These are phyloP conservation scores for Cardiocondyla obscurior DNA, from an alignment of 1,140 invertebrate species.

Conservation along the genomic window DNA sequence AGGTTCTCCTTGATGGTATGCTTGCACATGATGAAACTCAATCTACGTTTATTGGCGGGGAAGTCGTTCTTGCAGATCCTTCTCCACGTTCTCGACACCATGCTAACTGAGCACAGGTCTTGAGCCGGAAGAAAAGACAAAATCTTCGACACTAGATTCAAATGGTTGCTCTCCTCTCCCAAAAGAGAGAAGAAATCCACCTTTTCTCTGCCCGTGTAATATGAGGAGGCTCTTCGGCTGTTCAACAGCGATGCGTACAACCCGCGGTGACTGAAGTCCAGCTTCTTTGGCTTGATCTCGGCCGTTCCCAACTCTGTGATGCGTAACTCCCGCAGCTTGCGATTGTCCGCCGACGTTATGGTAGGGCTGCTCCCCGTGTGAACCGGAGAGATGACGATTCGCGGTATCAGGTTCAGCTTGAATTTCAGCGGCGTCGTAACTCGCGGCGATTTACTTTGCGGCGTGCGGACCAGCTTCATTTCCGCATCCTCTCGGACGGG, in stretches of 20 bases:
- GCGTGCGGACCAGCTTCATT: conserved; percentile 68
- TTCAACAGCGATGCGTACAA: conserved; percentile 43
- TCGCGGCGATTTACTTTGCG: conserved; percentile 71
- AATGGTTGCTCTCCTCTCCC: conserved; percentile 79
- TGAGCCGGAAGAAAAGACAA: conserved; percentile 72
- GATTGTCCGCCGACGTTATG: conserved; percentile 60
- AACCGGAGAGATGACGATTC: conserved; percentile 67
- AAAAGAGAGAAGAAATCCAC: conserved; percentile 77
- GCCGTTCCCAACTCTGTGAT: conserved; percentile 62
- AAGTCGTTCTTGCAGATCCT: conserved; percentile 75
- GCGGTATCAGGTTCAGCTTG: background rate
- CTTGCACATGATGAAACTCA: conserved; percentile 72
- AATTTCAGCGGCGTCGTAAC: conserved; percentile 8
- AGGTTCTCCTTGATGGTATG: conserved; percentile 81
- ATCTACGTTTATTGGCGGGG: conserved; percentile 74
- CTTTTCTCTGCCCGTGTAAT: conserved; percentile 72
- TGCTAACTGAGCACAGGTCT: conserved; percentile 78
- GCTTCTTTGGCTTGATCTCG: conserved; percentile 76
- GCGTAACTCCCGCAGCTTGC: conserved; percentile 64
- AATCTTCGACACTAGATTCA: conserved; percentile 78
- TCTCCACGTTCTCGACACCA: conserved; percentile 80
- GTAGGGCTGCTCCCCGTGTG: conserved; percentile 62
- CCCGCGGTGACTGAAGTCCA: conserved; percentile 74
- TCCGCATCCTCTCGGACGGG: conserved; percentile 68
- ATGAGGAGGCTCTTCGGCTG: conserved; percentile 63